Base-by-base conservation (phyloP, 2,888 invertebrate species). In the Meta bourneti region DNA sequence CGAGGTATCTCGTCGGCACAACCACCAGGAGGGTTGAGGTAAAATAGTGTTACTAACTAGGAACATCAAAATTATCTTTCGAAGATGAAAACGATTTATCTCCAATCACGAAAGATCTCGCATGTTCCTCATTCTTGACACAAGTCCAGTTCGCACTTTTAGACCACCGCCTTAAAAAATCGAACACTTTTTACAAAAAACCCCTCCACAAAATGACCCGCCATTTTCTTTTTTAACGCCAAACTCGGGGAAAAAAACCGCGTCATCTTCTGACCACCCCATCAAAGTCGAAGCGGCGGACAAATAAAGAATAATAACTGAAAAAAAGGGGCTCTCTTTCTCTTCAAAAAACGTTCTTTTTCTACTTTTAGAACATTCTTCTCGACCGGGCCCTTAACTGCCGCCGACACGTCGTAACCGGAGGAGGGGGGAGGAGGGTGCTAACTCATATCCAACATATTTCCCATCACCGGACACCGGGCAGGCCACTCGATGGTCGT, bases 311-410 rank as follows among this genome's bases (percentile, higher is more conserved):
- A 49, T 77, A n/a, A 61, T 61, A 61, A 61, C 61, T 9, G n/a
- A 0, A 70, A 69, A 69, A 81, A 70, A n/a, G 0, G 16, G 13
- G 20, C 34, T 49, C 16, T 7, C 48, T 34, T 48, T 69, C 48
- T 69, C 16, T n/a, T 6, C 6, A 61, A 61, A 61, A 80, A 80
- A 49, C 16, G 51, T n/a, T 19, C 54, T 78, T 79, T 79, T 48
- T 81, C 20, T 11, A 9, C 61, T 61, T 72, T 72, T 19, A 51
- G 16, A 11, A 51, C 71, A 71, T 13, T 72, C 51, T 51, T 48
- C 70, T 19, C 72, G 49, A 11, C 71, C 72, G 34, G 19, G 16
- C 72, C 16, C 20, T 71, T 83, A 83, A 83, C 82, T 75, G 20
- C 34, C n/a, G 52, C n/a, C 54, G 75, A 74, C 75, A 34, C 48